phyloP scores from a whole-genome alignment of 2,888 invertebrate species.

The Euphydryas editha region DNA sequence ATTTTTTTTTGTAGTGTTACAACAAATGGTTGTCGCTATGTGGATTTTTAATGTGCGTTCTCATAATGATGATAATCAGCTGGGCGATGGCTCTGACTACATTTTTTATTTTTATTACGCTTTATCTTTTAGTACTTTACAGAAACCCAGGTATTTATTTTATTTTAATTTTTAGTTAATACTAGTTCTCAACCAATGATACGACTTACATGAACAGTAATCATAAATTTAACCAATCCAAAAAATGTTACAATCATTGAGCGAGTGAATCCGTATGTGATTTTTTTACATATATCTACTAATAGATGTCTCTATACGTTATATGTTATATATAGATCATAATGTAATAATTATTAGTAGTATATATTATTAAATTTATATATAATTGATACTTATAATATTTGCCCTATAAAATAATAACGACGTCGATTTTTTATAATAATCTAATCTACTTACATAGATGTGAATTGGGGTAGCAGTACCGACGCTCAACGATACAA shows the following conservation, averaged over 20 bases:
- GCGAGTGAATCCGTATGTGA: too few relatives aligned
- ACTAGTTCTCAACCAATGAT: too few relatives aligned
- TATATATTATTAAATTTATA: too few relatives aligned
- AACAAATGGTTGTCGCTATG: conserved; percentile 91
- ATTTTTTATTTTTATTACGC: conserved; percentile 89
- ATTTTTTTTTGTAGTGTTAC: conserved; percentile 85
- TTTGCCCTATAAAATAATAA: not conserved
- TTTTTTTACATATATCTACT: too few relatives aligned
- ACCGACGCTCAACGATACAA: conserved; percentile 96
- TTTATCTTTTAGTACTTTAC: conserved; percentile 93
- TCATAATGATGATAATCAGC: conserved; percentile 94
- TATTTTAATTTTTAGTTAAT: not conserved
- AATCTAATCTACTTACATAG: conserved; percentile 56
- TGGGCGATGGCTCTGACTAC: conserved; percentile 93
- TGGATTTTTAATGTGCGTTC: conserved; percentile 89
- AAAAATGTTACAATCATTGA: too few relatives aligned
- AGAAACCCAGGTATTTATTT: conserved; percentile 88
- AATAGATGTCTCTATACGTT: too few relatives aligned
- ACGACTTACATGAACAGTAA: too few relatives aligned
- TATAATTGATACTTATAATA: too few relatives aligned
- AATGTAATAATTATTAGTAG: too few relatives aligned
- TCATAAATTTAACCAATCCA: too few relatives aligned
- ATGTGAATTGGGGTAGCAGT: conserved; percentile 96
- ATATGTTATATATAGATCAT: too few relatives aligned
- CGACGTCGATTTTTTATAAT: not conserved